A percentile compares a stretch with the other conserved stretches of the same genome.
Conservation (phyloP, 2,797 vertebrate species). For the Cygnus olor region DNA sequence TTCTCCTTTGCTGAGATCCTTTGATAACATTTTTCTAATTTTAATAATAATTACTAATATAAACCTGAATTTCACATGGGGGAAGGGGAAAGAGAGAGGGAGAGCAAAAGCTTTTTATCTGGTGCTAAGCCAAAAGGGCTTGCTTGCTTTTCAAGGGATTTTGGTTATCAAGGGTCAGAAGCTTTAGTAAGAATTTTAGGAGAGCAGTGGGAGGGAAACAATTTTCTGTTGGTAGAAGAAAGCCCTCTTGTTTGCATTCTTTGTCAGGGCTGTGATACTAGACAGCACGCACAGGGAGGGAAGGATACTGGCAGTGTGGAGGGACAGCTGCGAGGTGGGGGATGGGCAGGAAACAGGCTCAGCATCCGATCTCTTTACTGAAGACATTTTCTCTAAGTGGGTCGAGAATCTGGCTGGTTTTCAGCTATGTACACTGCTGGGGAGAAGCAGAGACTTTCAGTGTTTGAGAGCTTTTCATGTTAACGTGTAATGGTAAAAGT, state of each 20-base stretch:
- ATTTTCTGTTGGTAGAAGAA: neutral
- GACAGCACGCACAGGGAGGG: neutral
- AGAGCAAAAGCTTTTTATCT: slow-evolving; percentile 15
- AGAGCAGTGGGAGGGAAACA: neutral
- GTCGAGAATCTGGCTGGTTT: slow-evolving; percentile 51
- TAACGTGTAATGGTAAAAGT: slow-evolving; percentile 45
- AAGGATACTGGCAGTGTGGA: neutral
- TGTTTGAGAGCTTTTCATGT: slow-evolving; percentile 47
- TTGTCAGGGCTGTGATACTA: slow-evolving; percentile 42
- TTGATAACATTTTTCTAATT: slow-evolving; percentile 74
- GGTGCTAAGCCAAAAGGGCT: neutral
- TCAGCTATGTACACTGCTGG: slow-evolving; percentile 45
- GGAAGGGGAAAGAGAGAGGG: neutral
- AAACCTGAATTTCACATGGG: slow-evolving; percentile 52
- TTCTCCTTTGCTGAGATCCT: slow-evolving; percentile 62
- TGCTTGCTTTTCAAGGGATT: slow-evolving; percentile 16
- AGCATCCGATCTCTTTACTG: slow-evolving; percentile 40
- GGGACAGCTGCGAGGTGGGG: neutral
- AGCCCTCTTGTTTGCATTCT: slow-evolving; percentile 6
- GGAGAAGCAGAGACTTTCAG: slow-evolving; percentile 68
- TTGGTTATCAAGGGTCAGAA: slow-evolving; percentile 19
- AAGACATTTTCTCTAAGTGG: neutral
- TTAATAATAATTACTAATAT: slow-evolving; percentile 68
- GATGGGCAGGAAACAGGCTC: neutral
- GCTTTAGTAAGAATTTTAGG: neutral